phyloP scores from a whole-genome alignment of 1,140 invertebrate genomes.

The Anthonomus grandis region DNA sequence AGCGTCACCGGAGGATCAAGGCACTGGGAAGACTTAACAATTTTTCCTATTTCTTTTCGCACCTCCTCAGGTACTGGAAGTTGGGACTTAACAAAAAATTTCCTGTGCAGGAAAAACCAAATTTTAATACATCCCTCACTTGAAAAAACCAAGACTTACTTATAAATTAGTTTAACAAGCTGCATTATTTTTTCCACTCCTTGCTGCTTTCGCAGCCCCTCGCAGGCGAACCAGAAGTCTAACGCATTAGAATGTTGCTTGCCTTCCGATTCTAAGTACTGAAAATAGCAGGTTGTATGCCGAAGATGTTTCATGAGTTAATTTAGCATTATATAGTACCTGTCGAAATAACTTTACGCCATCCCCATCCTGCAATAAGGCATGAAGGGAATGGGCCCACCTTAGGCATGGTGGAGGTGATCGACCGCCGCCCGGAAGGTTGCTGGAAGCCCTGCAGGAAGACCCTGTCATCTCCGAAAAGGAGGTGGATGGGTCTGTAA shows the following conservation, averaged over 20 bases:
- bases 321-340: neutral
- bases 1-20: constrained; percentile 51
- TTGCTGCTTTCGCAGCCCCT: constrained; percentile 78
- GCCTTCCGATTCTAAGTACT: constrained; percentile 78
- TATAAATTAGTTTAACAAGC: constrained; percentile 79
- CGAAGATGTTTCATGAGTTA: neutral
- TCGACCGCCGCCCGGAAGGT: constrained; percentile 2
- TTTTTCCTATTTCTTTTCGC: constrained; percentile 51
- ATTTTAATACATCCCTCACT: neutral
- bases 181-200: constrained; percentile 69
- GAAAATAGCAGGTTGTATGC: constrained; percentile 29
- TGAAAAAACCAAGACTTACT: constrained; percentile 49
- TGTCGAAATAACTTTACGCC: constrained; percentile 78
- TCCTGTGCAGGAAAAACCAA: constrained; percentile 45
- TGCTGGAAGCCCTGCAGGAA: neutral
- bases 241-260: constrained; percentile 72
- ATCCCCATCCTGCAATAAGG: constrained; percentile 78
- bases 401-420: constrained; percentile 72
- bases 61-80: constrained; percentile 78
- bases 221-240: constrained; percentile 89
- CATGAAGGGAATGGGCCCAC: constrained; percentile 81
- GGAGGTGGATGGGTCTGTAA: constrained; percentile 13
- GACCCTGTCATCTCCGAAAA: constrained; percentile 6
- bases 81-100: constrained; percentile 79
- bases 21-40: constrained; percentile 40